Conservation (phyloP, 2,888 invertebrate species). For the Drepanosiphum platanoidis region DNA sequence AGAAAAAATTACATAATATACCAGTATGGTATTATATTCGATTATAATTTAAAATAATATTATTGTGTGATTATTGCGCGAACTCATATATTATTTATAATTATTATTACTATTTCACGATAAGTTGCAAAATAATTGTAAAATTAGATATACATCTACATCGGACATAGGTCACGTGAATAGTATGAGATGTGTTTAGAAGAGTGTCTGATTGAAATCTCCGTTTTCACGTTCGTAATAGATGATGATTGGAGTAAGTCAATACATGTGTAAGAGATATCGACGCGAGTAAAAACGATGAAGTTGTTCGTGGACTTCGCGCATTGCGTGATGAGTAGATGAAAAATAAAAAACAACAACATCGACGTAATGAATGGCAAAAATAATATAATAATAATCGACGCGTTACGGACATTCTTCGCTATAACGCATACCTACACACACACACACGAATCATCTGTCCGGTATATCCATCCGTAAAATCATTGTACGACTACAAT, state of each 20-base stretch:
- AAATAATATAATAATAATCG: background rate
- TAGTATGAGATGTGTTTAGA: background rate
- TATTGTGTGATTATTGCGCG: too few species aligned
- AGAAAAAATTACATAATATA: too few species aligned
- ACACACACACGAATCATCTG: too few species aligned
- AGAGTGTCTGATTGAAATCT: background rate
- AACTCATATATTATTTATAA: background rate
- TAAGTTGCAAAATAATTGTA: background rate
- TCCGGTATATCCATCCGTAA: too few species aligned
- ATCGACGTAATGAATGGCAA: background rate
- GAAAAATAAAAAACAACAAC: too few species aligned
- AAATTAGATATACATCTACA: background rate
- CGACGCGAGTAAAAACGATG: background rate
- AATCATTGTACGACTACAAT: background rate
- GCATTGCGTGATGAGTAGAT: too few species aligned
- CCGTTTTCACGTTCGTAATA: background rate
- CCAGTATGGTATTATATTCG: too few species aligned
- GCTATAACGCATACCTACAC: too few species aligned
- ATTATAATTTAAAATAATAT: too few species aligned
- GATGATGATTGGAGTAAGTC: background rate
- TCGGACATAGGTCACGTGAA: background rate
- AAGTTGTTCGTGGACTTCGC: too few species aligned
- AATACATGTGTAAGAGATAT: background rate
- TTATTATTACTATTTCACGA: background rate
- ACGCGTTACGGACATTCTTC: background rate